Conservation (phyloP, 2,113 vertebrate genomes). For the Malaclemys terrapin region DNA sequence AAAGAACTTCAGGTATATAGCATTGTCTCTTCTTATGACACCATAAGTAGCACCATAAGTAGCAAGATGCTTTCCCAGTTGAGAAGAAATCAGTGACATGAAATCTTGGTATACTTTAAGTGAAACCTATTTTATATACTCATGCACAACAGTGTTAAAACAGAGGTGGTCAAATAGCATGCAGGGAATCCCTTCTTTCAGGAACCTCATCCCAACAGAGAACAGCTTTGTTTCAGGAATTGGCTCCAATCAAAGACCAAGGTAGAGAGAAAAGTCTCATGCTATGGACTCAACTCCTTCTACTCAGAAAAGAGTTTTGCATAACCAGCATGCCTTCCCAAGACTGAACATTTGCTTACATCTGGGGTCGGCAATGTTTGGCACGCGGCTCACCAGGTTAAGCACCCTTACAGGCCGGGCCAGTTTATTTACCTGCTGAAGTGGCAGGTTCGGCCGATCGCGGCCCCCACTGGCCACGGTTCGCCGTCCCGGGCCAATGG, state of each 20-base stretch:
- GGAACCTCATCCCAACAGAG: not conserved
- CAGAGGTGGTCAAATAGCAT: fast-evolving
- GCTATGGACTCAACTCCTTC: not conserved
- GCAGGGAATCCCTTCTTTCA: fast-evolving
- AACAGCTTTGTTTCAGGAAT: not conserved
- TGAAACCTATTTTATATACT: not conserved
- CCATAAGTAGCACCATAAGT: not conserved
- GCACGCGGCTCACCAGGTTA: too few relatives aligned
- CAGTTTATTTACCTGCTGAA: too few relatives aligned
- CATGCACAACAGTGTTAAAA: not conserved
- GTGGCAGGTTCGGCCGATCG: too few relatives aligned
- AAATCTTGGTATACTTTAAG: not conserved
- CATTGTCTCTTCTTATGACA: not conserved
- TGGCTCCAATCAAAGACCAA: not conserved
- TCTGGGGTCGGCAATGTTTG: too few relatives aligned
- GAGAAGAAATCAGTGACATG: not conserved
- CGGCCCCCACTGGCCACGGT: too few relatives aligned
- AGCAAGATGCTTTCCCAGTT: not conserved
- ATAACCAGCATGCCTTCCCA: not conserved
- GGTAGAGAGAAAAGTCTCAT: not conserved
- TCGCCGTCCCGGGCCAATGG: too few relatives aligned
- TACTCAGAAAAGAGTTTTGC: not conserved
- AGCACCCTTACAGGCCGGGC: too few relatives aligned
- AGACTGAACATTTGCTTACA: not conserved
- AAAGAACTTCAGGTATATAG: not conserved